Conservation (phyloP, 2,797 vertebrate genomes). For the Hemibagrus guttatus region DNA sequence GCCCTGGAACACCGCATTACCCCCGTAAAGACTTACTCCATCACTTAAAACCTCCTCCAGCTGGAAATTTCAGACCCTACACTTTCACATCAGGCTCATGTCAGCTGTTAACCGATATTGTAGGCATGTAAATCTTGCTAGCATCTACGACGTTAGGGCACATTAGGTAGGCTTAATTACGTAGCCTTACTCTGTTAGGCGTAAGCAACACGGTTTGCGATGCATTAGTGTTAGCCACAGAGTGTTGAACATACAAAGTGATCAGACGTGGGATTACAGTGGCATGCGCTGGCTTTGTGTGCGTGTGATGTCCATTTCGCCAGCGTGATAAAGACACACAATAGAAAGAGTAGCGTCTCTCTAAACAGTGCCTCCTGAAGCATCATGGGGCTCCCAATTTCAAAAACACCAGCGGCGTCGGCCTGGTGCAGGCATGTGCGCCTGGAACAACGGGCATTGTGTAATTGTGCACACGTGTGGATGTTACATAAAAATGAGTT, state of each 20-base stretch:
- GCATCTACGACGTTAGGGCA: background rate
- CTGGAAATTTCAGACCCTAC: conserved; percentile 1
- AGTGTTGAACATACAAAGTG: conserved; percentile 57
- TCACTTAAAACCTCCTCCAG: conserved; percentile 10
- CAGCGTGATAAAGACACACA: conserved; percentile 59
- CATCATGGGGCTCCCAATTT: conserved; percentile 58
- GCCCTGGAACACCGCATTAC: conserved; percentile 21
- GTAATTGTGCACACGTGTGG: conserved; percentile 42
- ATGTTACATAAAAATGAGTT: conserved; percentile 31
- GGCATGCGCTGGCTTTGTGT: conserved; percentile 48
- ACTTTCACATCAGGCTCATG: background rate
- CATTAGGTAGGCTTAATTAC: background rate
- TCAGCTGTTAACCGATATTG: background rate
- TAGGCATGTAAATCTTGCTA: background rate
- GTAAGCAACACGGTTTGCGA: background rate
- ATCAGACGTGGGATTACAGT: conserved; percentile 58
- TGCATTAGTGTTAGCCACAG: background rate
- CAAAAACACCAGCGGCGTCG: conserved; percentile 42
- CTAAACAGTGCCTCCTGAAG: conserved; percentile 66
- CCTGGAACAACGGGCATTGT: conserved; percentile 34
- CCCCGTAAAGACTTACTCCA: conserved; percentile 27
- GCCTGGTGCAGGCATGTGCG: conserved; percentile 14
- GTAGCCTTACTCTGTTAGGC: background rate
- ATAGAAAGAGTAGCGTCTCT: conserved; percentile 55
- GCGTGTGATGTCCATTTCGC: conserved; percentile 6